Base-by-base conservation (phyloP, 2,797 vertebrate species). In the Cyprinodon diabolis region DNA sequence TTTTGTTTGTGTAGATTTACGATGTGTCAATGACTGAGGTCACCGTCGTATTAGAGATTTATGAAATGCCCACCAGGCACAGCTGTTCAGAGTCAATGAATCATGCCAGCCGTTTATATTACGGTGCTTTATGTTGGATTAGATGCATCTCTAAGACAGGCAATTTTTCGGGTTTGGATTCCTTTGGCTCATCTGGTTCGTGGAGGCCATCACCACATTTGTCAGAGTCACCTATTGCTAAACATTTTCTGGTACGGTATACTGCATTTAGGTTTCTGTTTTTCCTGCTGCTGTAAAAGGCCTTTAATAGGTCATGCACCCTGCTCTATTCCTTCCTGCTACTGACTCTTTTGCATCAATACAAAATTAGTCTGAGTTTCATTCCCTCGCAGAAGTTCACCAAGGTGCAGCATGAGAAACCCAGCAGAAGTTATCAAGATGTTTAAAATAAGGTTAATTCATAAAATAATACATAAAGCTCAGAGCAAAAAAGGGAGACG, bases 1-100 rank as follows among this genome's bases (percentile, higher is more conserved):
- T 94, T 91, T 91, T 89, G 88, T 86, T 91, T 75, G 93, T 92
- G 81, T 88, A 83, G 93, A 95, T 95, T 95, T 94, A 95, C 91
- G 93, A 93, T 66, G 94, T 95, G 94, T 88, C 82, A 66, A 83
- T 76, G 72, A 84, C 84, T 92, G 90, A 92, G 94, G 94, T 95
- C 94, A 92, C 84, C 80, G 84, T 85, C 91, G 86, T 89, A 76
- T 91, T 88, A 79, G 88, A 94, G 94, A 94, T 95, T 94, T 95
- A 95, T 95, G 93, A 93, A 93, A 94, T 92, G 84, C 86, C 91
- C 86, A 85, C 78, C 86, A 93, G 86, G 88, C 84, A 75, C 83
- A 77, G 79, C 92, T 88, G 85, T 87, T 94, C 77, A 85, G 92
- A 87, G 90, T 87, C 89, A 88, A 86, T 95, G 90, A 89, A 93